These are phyloP conservation scores for Lipophrys pholis DNA, from an alignment of 2,113 vertebrate species.

Conservation along the genomic window DNA sequence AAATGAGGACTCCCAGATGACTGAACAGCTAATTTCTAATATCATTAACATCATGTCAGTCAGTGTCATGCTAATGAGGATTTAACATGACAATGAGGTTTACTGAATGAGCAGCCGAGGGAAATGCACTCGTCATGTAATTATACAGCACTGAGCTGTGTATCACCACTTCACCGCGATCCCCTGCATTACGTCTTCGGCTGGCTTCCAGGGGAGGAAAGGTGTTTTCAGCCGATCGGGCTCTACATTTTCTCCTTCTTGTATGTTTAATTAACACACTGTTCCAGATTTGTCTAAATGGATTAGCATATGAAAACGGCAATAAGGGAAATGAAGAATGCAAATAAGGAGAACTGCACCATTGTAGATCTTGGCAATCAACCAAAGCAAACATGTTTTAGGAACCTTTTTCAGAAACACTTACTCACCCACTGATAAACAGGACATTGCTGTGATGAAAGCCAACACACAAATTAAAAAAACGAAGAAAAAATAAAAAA, in stretches of 20 bases:
- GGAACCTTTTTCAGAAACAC: conserved; percentile 22
- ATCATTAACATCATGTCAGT: conserved; percentile 77
- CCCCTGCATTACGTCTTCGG: conserved; percentile 29
- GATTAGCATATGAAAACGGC: conserved; percentile 58
- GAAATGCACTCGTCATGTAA: conserved; percentile 64
- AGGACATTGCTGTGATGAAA: conserved; percentile 12
- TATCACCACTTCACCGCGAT: conserved; percentile 34
- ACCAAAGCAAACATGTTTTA: conserved; percentile 30
- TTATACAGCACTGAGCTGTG: conserved; percentile 47
- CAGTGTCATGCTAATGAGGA: conserved; percentile 79
- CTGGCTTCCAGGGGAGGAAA: conserved; percentile 42
- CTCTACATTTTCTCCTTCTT: conserved; percentile 29
- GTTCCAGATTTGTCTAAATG: conserved; percentile 54
- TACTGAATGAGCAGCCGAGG: conserved; percentile 67
- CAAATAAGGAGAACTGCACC: conserved; percentile 32
- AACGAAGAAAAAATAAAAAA: background rate
- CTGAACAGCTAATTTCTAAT: conserved; percentile 73
- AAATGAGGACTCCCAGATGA: conserved; percentile 44
- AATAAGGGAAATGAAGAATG: conserved; percentile 56
- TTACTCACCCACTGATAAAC: conserved; percentile 7
- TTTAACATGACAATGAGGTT: conserved; percentile 77
- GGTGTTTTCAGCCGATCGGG: conserved; percentile 44
- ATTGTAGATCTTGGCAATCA: conserved; percentile 32
- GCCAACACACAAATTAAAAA: background rate
- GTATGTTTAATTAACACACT: conserved; percentile 63